Conservation (phyloP, 2,888 invertebrate species). For the Choreutis nemorana region DNA sequence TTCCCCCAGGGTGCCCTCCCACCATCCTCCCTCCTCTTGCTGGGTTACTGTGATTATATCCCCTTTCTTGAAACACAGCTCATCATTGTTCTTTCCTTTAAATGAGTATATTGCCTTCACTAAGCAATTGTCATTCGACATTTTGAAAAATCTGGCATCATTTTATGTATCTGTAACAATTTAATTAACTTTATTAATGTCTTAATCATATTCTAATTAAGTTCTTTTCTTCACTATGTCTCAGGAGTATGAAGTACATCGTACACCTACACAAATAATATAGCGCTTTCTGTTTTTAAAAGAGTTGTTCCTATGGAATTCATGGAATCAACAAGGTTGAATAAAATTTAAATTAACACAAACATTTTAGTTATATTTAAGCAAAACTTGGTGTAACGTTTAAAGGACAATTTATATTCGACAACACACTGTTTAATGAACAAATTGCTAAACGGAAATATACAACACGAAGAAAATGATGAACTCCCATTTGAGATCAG, state of each 20-base stretch:
- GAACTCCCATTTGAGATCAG: neutral
- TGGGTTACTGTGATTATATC: conserved; percentile 97
- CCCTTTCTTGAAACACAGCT: conserved; percentile 94
- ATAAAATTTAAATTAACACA: neutral
- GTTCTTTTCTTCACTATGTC: too few species aligned
- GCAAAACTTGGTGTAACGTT: neutral
- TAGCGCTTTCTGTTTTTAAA: neutral
- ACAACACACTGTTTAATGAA: neutral
- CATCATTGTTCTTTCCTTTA: conserved; percentile 97
- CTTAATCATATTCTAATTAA: too few species aligned
- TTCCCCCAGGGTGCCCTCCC: conserved; percentile 96
- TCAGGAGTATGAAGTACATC: too few species aligned
- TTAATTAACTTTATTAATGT: too few species aligned
- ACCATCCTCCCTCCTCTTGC: conserved; percentile 97
- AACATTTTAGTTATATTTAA: neutral
- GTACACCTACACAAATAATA: neutral
- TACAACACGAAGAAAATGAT: neutral
- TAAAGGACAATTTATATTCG: too few species aligned
- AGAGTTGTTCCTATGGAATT: neutral
- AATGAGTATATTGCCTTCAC: conserved; percentile 94
- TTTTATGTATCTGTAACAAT: conserved; percentile 21
- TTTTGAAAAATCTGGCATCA: conserved; percentile 43
- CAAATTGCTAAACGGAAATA: neutral
- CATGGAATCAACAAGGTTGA: too few species aligned
- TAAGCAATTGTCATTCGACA: conserved; percentile 70